phyloP scores from a whole-genome alignment of 92 coral and sea anemone genomes.

The Zoanthus gigantus region DNA sequence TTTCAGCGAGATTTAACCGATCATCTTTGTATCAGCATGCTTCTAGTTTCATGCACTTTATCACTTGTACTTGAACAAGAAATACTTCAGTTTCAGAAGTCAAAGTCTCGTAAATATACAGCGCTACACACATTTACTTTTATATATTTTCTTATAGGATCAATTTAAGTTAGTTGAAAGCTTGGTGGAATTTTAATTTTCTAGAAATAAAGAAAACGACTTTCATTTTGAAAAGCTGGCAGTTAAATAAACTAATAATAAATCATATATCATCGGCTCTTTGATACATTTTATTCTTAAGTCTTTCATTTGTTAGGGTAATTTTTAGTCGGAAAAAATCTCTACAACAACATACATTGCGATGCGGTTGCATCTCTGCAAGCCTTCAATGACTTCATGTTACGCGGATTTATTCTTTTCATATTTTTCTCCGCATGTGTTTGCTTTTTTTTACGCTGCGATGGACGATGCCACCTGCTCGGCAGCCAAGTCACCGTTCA shows the following conservation, averaged over 20 bases:
- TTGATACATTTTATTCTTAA: neutral
- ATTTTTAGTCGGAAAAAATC: neutral
- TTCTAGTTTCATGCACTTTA: neutral
- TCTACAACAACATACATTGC: neutral
- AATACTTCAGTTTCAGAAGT: neutral
- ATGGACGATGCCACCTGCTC: neutral
- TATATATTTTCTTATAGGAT: neutral
- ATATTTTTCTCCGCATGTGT: constrained; percentile 11
- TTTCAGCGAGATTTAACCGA: neutral
- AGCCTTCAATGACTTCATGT: neutral
- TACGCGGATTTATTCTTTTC: neutral
- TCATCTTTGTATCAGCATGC: neutral
- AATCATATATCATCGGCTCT: neutral
- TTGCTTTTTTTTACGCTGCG: neutral
- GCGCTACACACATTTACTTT: neutral
- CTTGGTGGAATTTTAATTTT: neutral
- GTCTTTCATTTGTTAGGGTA: neutral
- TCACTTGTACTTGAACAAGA: neutral
- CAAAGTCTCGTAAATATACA: neutral
- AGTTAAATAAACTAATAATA: neutral
- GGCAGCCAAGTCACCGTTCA: neutral
- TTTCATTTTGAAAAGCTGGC: neutral
- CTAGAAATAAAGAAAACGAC: neutral
- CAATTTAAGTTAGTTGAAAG: neutral
- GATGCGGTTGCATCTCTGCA: neutral